A percentile compares a stretch with the other conserved stretches of the same genome.
phyloP scores from a whole-genome alignment of 1,140 invertebrate genomes.

The Alviniconcha marisindica region DNA sequence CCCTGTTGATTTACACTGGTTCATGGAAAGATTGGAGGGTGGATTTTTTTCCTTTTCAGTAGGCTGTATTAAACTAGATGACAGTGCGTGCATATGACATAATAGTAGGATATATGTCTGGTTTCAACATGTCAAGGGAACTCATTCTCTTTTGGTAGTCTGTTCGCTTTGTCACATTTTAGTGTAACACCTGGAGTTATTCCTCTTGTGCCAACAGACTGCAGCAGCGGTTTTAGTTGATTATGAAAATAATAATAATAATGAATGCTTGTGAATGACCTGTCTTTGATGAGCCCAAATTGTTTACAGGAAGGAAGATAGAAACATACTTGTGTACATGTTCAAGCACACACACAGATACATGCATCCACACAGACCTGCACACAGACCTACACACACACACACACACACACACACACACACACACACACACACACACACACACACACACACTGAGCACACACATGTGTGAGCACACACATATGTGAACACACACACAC shows the following conservation, averaged over 20 bases:
- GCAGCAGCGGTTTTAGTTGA: not conserved
- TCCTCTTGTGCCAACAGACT: not conserved
- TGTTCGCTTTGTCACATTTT: not conserved
- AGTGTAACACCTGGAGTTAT: not conserved
- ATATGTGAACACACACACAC: slow-evolving; percentile 36
- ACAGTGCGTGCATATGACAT: too few relatives aligned
- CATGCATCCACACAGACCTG: not conserved
- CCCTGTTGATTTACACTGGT: too few relatives aligned
- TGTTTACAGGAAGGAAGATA: not conserved
- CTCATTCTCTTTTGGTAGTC: not conserved
- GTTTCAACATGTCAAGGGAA: not conserved
- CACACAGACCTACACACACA: not conserved
- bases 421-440: slow-evolving; percentile 1
- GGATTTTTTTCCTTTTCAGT: too few relatives aligned
- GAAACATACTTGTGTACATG: not conserved
- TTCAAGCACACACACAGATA: too few relatives aligned
- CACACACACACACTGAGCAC: not conserved
- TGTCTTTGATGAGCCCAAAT: too few relatives aligned
- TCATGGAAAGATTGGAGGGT: too few relatives aligned
- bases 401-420: slow-evolving; percentile 1
- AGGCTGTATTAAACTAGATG: too few relatives aligned
- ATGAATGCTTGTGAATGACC: too few relatives aligned
- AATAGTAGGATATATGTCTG: too few relatives aligned
- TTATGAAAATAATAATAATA: not conserved
- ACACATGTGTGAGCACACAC: not conserved